Evolutionary conservation across 2,888 invertebrate species (phyloP), one percentile per base, ranked within the genome.

Genomic region (Synanthedon myopaeformis): DNA sequence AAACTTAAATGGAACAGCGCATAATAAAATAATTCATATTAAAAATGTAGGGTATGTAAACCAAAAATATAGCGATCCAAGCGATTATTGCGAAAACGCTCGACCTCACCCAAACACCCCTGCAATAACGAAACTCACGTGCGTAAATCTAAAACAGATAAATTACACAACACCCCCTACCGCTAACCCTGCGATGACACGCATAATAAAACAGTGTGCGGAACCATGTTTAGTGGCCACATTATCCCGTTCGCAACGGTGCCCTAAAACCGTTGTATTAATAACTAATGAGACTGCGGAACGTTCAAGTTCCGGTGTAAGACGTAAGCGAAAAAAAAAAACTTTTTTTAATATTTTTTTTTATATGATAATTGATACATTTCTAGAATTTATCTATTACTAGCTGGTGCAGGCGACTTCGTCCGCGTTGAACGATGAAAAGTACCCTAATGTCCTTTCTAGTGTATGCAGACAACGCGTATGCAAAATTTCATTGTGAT

Each of bases 251-350:
- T 52, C 56, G 52, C 55, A 55, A 55, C 56, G 59, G 60, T 58
- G 53, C 59, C 63, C 59, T 59, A 58, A 45, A 58, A 52, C 61
- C 61, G 59, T 63, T 62, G 57, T 64, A 68, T 68, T 66, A 66
- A 68, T 66, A 68, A 65, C 59, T 65, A 62, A 67, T 61, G 65
- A 62, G 59, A 54, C 58, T 62, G 59, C 56, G 58, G 55, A 59
- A 56, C 57, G 57, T 51, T 49, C 49, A 49, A 50, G 23, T 12
- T 23, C n/a, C 49, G 57, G 60, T 19, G 6, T 42, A 58, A 58
- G 60, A 52, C 12, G 57, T n/a, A n/a, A 55, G 56, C 49, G 23
- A 12, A 42, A n/a, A 13, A 51, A 28, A 5, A 11, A 42, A n/a
- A n/a, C n/a, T 2, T 45, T 12, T 42, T 13, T 45, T 45, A 23